Conservation (phyloP, 2,888 invertebrate species). For the Oasisia sp. region DNA sequence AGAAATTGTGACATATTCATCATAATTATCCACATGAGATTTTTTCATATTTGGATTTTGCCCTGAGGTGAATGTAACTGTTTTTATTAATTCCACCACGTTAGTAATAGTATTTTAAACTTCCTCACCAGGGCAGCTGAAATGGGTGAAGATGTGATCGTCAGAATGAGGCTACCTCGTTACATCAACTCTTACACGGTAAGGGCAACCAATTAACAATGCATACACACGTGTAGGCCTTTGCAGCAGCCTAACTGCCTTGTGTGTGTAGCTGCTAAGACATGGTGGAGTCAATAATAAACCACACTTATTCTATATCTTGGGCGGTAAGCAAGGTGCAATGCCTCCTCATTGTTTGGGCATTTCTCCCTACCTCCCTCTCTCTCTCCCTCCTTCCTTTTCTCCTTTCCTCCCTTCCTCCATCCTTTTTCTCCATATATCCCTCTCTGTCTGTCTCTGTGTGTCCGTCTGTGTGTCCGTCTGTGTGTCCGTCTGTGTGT, state of each 20-base stretch:
- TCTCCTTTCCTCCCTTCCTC: no score
- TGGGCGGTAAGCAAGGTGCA: no score
- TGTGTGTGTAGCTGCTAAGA: neutral
- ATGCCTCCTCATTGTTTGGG: no score
- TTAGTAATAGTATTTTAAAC: neutral
- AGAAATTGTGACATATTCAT: neutral
- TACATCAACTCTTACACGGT: conserved; percentile 76
- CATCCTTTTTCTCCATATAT: no score
- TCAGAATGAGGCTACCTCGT: conserved; percentile 77
- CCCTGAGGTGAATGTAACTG: neutral
- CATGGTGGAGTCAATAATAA: neutral
- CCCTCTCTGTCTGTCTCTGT: no score
- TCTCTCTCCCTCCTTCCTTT: no score
- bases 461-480: no score
- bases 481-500: no score
- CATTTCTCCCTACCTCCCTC: no score
- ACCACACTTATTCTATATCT: no score
- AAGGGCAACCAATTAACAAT: conserved; percentile 46
- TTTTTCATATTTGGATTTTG: neutral
- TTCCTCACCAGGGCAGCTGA: conserved; percentile 70
- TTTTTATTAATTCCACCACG: neutral
- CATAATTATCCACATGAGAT: neutral
- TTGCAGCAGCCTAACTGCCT: neutral
- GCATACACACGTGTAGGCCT: neutral
- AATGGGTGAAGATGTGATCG: conserved; percentile 73